Evolutionary conservation across 2,888 invertebrate genomes (phyloP).

Genomic region (Cantharis flavilabris): DNA sequence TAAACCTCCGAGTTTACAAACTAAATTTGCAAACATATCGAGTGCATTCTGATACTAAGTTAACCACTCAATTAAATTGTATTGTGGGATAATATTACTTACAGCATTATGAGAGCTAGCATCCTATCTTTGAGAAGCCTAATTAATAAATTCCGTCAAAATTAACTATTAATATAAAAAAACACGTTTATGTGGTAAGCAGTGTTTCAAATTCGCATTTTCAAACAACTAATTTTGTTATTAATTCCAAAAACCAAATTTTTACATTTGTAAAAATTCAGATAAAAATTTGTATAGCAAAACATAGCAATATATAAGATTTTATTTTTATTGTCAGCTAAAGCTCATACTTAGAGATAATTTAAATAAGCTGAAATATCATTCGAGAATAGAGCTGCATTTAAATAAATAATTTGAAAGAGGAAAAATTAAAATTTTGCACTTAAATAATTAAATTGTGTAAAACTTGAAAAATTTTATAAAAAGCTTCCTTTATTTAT

Average conservation of each 20-base stretch:
- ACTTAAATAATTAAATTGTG: not conserved
- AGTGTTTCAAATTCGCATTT: no score
- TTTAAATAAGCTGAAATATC: not conserved
- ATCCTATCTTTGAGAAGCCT: not conserved
- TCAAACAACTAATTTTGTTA: no score
- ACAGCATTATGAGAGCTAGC: not conserved
- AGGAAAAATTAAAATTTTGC: not conserved
- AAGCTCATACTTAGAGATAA: not conserved
- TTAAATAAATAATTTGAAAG: not conserved
- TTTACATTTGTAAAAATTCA: no score
- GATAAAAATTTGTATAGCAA: no score
- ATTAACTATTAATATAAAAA: not conserved
- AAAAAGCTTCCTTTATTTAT: not conserved
- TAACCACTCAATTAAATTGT: slow-evolving; percentile 1
- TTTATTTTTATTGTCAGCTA: no score
- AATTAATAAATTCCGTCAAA: not conserved
- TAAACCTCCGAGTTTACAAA: slow-evolving; percentile 26
- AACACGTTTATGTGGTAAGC: no score
- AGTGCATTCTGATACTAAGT: slow-evolving; percentile 5
- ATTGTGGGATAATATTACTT: not conserved
- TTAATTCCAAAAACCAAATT: no score
- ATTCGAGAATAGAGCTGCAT: not conserved
- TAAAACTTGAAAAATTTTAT: not conserved
- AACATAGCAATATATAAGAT: no score
- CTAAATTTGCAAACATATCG: slow-evolving; percentile 25